Conservation (phyloP, 2,797 vertebrate genomes). For the Eleutherodactylus coqui region DNA sequence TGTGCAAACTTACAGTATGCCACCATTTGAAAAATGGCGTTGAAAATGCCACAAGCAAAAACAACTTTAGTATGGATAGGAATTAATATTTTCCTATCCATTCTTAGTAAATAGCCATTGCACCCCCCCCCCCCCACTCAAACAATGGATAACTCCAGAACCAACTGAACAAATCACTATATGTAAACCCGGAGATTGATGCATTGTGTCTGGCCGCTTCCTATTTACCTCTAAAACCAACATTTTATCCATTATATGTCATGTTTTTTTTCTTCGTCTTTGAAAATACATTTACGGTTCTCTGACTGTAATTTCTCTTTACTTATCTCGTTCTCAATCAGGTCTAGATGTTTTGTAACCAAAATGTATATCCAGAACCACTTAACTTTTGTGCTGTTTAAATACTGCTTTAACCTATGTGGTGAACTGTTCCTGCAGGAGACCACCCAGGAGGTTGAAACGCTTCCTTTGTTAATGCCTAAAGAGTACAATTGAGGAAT, state of each 20-base stretch:
- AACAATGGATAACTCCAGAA: neutral
- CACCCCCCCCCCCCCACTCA: neutral
- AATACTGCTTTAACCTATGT: constrained; percentile 51
- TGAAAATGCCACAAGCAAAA: neutral
- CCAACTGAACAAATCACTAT: neutral
- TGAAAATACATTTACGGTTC: neutral
- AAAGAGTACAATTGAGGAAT: constrained; percentile 43
- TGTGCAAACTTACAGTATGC: too few relatives aligned
- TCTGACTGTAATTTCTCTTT: neutral
- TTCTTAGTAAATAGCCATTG: neutral
- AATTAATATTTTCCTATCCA: neutral
- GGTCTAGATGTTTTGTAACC: constrained; percentile 46
- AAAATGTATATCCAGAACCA: constrained; percentile 38
- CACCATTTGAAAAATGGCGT: too few relatives aligned
- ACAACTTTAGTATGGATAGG: neutral
- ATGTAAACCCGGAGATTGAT: neutral
- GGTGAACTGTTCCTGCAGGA: constrained; percentile 9
- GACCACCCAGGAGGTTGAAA: constrained; percentile 60
- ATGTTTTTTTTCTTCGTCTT: neutral
- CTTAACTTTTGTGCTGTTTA: constrained; percentile 46
- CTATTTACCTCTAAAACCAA: neutral
- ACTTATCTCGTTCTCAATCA: constrained; percentile 44
- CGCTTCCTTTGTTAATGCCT: constrained; percentile 36
- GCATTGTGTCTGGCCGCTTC: neutral
- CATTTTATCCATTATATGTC: neutral